phyloP scores from a whole-genome alignment of 2,797 vertebrate species.

The Manis pentadactyla region DNA sequence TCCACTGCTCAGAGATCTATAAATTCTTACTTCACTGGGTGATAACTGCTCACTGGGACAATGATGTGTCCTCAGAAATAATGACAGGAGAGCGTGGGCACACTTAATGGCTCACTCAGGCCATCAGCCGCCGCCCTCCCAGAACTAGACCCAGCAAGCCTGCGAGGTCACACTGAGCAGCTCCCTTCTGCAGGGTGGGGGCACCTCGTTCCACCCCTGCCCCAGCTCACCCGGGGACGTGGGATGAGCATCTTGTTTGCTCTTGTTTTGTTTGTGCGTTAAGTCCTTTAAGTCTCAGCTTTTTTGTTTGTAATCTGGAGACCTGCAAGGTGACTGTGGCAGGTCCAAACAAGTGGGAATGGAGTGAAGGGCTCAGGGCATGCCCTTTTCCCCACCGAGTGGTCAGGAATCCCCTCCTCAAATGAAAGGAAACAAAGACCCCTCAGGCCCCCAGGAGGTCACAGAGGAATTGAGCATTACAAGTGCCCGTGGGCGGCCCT shows the following conservation, averaged over 20 bases:
- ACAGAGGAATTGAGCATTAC: neutral
- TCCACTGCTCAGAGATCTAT: neutral
- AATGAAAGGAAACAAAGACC: neutral
- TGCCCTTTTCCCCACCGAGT: neutral
- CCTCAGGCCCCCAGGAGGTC: neutral
- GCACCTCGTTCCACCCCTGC: neutral
- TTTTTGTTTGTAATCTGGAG: neutral
- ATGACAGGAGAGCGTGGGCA: neutral
- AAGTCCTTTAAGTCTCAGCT: neutral
- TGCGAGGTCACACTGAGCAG: neutral
- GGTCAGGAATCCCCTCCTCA: neutral
- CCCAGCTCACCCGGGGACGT: too few relatives aligned
- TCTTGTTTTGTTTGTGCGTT: neutral
- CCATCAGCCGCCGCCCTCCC: too few relatives aligned
- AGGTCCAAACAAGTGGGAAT: too few relatives aligned
- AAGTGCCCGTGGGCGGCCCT: neutral
- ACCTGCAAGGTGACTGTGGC: too few relatives aligned
- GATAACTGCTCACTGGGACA: neutral
- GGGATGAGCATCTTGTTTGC: neutral
- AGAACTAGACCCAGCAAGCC: neutral
- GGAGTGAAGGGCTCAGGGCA: too few relatives aligned
- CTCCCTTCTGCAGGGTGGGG: neutral
- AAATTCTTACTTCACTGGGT: neutral
- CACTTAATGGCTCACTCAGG: neutral
- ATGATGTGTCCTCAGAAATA: neutral